Conservation (phyloP, 2,888 invertebrate species). For the Drepana falcataria region DNA sequence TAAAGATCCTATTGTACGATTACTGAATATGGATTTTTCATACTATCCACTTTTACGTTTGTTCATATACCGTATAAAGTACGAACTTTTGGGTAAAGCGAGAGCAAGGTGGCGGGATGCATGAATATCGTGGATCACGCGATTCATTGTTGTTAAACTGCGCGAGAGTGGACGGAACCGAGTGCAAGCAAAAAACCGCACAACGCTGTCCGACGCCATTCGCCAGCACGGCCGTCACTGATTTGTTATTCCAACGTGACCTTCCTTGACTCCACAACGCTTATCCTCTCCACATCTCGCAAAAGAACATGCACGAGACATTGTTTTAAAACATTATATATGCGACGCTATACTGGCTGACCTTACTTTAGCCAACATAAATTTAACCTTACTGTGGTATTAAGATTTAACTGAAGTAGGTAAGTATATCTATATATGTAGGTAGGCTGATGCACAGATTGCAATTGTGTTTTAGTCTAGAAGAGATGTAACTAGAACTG, state of each 20-base stretch:
- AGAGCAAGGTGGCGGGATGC: constrained; percentile 2
- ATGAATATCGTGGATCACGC: constrained; percentile 18
- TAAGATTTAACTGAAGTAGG: not conserved
- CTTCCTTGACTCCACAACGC: constrained; percentile 54
- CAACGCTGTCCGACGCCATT: constrained; percentile 21
- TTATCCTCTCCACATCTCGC: constrained; percentile 34
- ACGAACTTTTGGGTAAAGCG: not conserved
- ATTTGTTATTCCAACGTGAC: constrained; percentile 59
- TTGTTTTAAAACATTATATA: constrained; percentile 25
- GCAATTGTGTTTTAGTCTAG: no score
- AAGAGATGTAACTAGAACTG: no score
- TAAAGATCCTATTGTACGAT: not conserved
- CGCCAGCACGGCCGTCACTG: constrained; percentile 26
- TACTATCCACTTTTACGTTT: not conserved
- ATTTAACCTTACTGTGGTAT: constrained; percentile 31
- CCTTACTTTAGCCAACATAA: not conserved
- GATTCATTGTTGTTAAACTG: constrained; percentile 31
- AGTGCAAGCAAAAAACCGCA: constrained; percentile 26
- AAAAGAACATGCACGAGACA: constrained; percentile 24
- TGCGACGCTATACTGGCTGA: constrained; percentile 1
- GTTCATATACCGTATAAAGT: not conserved
- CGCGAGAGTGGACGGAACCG: constrained; percentile 22
- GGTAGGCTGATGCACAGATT: no score
- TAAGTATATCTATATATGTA: no score
- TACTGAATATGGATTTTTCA: no score